phyloP scores from a whole-genome alignment of 2,797 vertebrate species.

The Rhinichthys osculus region DNA sequence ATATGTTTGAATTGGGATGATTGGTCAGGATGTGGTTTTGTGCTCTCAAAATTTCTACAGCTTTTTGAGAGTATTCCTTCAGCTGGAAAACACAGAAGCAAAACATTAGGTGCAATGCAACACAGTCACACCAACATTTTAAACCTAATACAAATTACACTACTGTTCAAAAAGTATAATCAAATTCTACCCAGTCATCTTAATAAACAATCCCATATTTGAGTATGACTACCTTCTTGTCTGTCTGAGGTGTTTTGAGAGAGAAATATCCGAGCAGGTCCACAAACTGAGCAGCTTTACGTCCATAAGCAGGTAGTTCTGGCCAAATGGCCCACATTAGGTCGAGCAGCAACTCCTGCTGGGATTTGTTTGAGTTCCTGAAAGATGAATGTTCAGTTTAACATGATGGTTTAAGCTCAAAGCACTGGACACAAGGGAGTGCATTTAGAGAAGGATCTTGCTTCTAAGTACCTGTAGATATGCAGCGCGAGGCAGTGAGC shows the following conservation, averaged over 20 bases:
- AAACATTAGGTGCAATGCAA: conserved; percentile 21
- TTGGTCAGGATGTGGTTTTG: conserved; percentile 99
- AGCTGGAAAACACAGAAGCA: conserved; percentile 74
- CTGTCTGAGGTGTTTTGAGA: conserved; percentile 96
- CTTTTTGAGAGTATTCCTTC: conserved; percentile 98
- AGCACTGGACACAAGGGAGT: background rate
- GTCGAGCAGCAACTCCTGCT: conserved; percentile 94
- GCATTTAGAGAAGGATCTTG: background rate
- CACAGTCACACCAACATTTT: background rate
- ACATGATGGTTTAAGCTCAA: background rate
- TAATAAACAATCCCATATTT: background rate
- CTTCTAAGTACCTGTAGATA: conserved; percentile 90
- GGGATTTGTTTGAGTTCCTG: conserved; percentile 96
- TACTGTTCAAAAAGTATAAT: background rate
- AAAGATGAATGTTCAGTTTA: background rate
- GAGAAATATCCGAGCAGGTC: conserved; percentile 98
- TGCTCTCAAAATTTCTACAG: conserved; percentile 94
- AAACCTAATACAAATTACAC: background rate
- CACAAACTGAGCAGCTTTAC: conserved; percentile 98
- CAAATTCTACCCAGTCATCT: background rate
- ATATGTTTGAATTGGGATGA: conserved; percentile 99
- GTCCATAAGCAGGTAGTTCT: conserved; percentile 97
- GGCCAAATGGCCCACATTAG: conserved; percentile 99
- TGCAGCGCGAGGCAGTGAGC: conserved; percentile 96
- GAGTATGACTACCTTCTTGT: conserved; percentile 88